Evolutionary conservation across 1,140 invertebrate genomes (phyloP).

Genomic region (Chelonus insularis): DNA sequence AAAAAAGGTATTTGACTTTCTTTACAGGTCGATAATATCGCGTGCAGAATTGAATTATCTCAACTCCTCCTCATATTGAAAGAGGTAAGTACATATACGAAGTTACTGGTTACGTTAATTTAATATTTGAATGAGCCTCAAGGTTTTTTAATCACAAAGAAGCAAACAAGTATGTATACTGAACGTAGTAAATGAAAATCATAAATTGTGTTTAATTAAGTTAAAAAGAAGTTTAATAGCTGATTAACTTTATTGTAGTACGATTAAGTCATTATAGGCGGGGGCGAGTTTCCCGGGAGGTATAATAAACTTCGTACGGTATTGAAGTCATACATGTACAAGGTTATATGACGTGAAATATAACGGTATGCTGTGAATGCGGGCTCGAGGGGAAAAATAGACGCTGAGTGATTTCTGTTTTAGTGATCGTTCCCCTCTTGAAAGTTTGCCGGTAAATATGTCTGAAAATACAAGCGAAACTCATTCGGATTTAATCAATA

Average conservation of each 20-base stretch:
- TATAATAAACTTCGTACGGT: background rate
- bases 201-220: background rate
- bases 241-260: background rate
- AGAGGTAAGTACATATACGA: background rate
- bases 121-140: background rate
- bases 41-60: conserved; percentile 11
- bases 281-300: background rate
- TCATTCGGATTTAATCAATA: background rate
- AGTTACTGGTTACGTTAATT: background rate
- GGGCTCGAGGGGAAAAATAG: background rate
- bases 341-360: background rate
- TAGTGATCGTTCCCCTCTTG: conserved; percentile 3
- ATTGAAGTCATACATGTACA: background rate
- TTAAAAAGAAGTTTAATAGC: background rate
- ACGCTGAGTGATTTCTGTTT: background rate
- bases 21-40: background rate
- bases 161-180: too few species aligned
- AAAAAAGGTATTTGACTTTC: background rate
- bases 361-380: conserved; percentile 10
- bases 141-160: background rate
- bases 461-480: background rate
- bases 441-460: background rate
- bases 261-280: conserved; percentile 8
- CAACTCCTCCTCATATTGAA: background rate
- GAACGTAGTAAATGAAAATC: background rate